phyloP scores from a whole-genome alignment of 2,797 vertebrate species.

The Calcarius lapponicus region DNA sequence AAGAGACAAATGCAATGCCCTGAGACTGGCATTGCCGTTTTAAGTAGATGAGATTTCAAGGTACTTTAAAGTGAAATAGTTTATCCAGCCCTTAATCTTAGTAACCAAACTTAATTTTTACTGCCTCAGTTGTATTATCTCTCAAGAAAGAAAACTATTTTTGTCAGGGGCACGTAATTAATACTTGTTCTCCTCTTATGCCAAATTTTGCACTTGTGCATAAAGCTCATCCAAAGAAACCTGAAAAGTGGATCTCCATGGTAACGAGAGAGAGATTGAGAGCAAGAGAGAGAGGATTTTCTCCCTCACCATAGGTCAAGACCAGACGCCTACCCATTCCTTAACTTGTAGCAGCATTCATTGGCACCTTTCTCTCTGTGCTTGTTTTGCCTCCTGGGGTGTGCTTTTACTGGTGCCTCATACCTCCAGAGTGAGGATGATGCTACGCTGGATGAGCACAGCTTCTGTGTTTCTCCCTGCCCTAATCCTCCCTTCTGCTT shows the following conservation, averaged over 20 bases:
- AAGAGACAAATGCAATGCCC: background rate
- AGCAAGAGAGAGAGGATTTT: conserved; percentile 2
- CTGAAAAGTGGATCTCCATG: conserved; percentile 54
- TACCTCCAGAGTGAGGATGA: background rate
- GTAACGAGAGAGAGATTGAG: background rate
- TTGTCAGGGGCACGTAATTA: background rate
- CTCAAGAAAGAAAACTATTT: background rate
- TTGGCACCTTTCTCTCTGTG: background rate
- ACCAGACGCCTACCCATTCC: background rate
- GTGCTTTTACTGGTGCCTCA: background rate
- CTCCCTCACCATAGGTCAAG: conserved; percentile 20
- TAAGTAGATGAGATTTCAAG: background rate
- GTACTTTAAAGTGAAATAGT: background rate
- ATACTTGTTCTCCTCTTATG: conserved; percentile 1
- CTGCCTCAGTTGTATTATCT: background rate
- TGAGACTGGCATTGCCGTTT: background rate
- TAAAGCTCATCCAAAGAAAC: conserved; percentile 27
- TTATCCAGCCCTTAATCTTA: conserved; percentile 10
- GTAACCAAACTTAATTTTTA: background rate
- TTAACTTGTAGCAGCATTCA: conserved; percentile 15
- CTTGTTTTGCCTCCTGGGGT: background rate
- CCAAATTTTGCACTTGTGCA: conserved; percentile 26
- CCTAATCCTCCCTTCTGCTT: background rate
- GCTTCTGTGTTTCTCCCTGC: background rate
- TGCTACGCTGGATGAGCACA: background rate